A percentile compares a stretch with the other conserved stretches of the same genome.
Conservation (phyloP, 1,140 invertebrate species). For the Schlechtendalia chinensis region DNA sequence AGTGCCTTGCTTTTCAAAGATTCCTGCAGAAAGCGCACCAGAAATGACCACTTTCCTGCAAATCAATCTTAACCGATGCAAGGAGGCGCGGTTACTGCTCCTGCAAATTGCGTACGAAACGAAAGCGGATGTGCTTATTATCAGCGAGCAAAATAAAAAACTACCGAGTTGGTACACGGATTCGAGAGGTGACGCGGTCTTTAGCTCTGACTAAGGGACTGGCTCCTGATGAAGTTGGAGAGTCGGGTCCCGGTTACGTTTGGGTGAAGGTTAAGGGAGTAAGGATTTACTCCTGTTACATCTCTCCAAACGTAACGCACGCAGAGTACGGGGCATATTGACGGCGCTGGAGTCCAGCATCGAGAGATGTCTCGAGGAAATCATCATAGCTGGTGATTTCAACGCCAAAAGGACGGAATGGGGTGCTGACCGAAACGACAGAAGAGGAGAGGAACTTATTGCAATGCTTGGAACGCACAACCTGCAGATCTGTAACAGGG, state of each 20-base stretch:
- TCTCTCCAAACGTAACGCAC: neutral
- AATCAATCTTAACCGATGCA: neutral
- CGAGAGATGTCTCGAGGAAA: too few species aligned
- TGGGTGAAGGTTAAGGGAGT: neutral
- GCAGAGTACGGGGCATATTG: neutral
- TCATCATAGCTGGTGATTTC: slow-evolving; percentile 14
- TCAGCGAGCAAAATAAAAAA: too few species aligned
- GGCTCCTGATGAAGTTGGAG: too few species aligned
- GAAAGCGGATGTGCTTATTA: too few species aligned
- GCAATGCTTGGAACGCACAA: too few species aligned
- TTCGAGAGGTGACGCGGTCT: too few species aligned
- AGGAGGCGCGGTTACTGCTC: neutral
- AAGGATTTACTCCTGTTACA: slow-evolving; percentile 5
- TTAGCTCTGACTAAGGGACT: too few species aligned
- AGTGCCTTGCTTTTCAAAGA: too few species aligned
- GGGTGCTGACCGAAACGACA: neutral
- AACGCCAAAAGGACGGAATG: slow-evolving; percentile 18
- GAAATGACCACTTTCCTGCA: neutral
- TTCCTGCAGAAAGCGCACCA: too few species aligned
- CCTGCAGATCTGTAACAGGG: too few species aligned
- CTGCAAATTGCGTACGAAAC: neutral
- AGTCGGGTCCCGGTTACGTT: too few species aligned
- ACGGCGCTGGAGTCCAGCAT: neutral
- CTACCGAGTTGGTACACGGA: too few species aligned
- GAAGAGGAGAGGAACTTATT: neutral